phyloP scores from a whole-genome alignment of 2,797 vertebrate species.

The Sitta carolinensis region DNA sequence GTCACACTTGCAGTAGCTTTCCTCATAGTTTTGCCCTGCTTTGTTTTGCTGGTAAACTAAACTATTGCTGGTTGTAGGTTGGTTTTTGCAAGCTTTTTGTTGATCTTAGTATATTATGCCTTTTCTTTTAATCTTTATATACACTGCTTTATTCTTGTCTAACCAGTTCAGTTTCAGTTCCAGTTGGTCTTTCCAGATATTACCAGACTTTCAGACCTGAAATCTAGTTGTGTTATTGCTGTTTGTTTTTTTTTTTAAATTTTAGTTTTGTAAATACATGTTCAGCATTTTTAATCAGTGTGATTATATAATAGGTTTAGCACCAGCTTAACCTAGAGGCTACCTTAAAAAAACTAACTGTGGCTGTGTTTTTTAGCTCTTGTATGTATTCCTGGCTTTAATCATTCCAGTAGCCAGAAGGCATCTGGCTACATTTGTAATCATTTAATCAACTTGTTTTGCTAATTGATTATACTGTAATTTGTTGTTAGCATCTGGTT shows the following conservation, averaged over 20 bases:
- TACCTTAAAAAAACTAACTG: not conserved
- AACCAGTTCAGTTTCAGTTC: not conserved
- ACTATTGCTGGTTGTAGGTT: not conserved
- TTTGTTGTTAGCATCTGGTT: constrained; percentile 6
- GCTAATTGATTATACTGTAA: constrained; percentile 14
- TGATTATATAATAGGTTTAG: constrained; percentile 38
- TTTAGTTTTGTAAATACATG: constrained; percentile 20
- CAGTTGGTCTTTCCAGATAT: not conserved
- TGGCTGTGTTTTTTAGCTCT: not conserved
- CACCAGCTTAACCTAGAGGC: constrained; percentile 17
- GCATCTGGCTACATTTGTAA: constrained; percentile 13
- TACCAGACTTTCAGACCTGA: not conserved
- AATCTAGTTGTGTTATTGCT: not conserved
- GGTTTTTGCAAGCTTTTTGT: not conserved
- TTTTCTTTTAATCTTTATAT: not conserved
- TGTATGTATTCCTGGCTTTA: not conserved
- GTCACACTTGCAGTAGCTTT: not conserved
- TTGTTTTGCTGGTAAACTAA: not conserved
- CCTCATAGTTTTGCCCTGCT: not conserved
- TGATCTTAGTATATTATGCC: not conserved
- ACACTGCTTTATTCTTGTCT: not conserved
- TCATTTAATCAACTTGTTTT: constrained; percentile 21
- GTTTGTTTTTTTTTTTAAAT: not conserved
- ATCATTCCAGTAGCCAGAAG: not conserved
- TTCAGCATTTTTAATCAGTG: constrained; percentile 21